phyloP scores from a whole-genome alignment of 2,797 vertebrate genomes.

The Amphiprion clarkii region DNA sequence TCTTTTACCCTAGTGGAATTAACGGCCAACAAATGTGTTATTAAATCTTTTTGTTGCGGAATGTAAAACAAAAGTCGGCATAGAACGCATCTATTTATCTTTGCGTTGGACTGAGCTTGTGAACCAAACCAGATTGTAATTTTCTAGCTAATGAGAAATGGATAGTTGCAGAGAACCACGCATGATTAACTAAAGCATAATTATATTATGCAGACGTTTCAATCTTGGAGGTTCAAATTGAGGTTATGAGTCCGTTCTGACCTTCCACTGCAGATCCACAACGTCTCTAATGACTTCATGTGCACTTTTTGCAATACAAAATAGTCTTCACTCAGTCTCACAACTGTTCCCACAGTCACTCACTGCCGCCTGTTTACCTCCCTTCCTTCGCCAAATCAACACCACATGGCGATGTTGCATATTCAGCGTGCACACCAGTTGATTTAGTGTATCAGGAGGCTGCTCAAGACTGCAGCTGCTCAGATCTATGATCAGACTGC shows the following conservation, averaged over 20 bases:
- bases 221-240: conserved; percentile 29
- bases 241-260: conserved; percentile 23
- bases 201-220: conserved; percentile 21
- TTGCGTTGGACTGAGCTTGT: neutral
- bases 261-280: conserved; percentile 20
- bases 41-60: neutral
- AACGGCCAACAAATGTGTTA: neutral
- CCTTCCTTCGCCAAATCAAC: conserved; percentile 48
- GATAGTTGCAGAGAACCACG: conserved; percentile 19
- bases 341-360: conserved; percentile 36
- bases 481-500: conserved; percentile 36
- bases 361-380: conserved; percentile 28
- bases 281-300: conserved; percentile 7
- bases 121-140: conserved; percentile 37
- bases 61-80: neutral
- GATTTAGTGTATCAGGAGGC: conserved; percentile 43
- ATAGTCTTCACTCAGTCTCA: conserved; percentile 21
- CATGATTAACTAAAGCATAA: conserved; percentile 16
- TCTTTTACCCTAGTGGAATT: conserved; percentile 2
- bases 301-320: conserved; percentile 21
- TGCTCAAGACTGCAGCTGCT: conserved; percentile 50
- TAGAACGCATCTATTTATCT: conserved; percentile 4
- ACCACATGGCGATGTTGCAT: conserved; percentile 48
- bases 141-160: conserved; percentile 29
- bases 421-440: conserved; percentile 30